Evolutionary conservation across 2,113 vertebrate genomes (phyloP).

Genomic region (Delphinapterus leucas): DNA sequence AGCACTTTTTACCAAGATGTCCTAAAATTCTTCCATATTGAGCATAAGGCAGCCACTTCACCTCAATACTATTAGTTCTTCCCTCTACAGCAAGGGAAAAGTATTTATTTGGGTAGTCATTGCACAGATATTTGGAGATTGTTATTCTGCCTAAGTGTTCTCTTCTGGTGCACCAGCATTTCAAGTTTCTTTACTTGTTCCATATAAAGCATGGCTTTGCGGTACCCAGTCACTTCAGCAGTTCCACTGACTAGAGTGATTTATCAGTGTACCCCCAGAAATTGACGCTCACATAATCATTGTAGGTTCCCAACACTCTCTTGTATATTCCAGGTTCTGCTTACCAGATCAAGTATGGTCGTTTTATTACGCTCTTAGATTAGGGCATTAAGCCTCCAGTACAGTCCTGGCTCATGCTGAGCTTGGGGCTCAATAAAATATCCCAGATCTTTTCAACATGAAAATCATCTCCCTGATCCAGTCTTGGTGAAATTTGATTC

Average conservation of each 20-base stretch:
- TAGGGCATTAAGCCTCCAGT: neutral
- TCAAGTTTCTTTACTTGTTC: neutral
- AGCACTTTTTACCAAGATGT: conserved; percentile 39
- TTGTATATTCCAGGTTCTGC: neutral
- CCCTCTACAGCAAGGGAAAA: neutral
- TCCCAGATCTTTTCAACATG: neutral
- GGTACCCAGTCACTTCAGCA: neutral
- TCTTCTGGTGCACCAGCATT: neutral
- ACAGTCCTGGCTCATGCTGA: neutral
- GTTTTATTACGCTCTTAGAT: neutral
- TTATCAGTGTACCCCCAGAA: neutral
- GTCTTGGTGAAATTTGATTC: neutral
- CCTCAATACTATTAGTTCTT: neutral
- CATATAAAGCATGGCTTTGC: neutral
- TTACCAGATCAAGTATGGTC: neutral
- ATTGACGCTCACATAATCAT: neutral
- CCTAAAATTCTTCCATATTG: conserved; percentile 31
- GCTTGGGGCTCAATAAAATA: neutral
- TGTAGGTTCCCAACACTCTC: neutral
- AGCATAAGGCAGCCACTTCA: neutral
- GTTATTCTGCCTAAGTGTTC: neutral
- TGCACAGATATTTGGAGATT: conserved; percentile 5
- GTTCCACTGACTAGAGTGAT: neutral
- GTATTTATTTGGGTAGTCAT: neutral
- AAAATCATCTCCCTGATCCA: neutral